Base-by-base conservation (phyloP, 2,797 vertebrate species). In the Poecilia wingei region DNA sequence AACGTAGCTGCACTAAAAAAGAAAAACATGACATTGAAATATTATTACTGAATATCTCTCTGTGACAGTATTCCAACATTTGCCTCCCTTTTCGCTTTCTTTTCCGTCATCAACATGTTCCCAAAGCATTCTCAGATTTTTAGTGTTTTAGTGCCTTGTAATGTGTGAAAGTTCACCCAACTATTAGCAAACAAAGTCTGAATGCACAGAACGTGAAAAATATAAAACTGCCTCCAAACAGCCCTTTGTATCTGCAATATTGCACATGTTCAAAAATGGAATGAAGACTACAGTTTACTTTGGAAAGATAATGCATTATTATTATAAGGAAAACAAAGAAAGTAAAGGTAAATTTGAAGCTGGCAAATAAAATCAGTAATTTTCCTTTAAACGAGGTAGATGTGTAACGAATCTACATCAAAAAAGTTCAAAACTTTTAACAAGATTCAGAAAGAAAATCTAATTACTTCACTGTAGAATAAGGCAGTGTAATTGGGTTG, bases 341-440 rank as follows among this genome's bases (percentile, higher is more conserved):
- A 4, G 64, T 39, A 68, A 41, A 13, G 20, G 36, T 3, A 25
- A 5, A 25, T 41, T 22, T 25, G 2, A 39, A 68, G 36, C 3
- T 68, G 16, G 6, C 12, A 36, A 68, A 68, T 13, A 22, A 39
- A 36, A 6, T 39, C 36, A 25, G 64, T 43, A 41, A 68, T 41
- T 68, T 41, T 12, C 4, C 36, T 25, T 68, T 43, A 68, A 68
- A 41, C 64, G 13, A 10, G 20, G 36, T 68, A 33, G 64, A 68
- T 41, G 25, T 12, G 22, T 13, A 68, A 43, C 22, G 0, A 43
- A 41, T 41, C 41, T 68, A 41, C 39, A 68, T 68, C 10, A 68
- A 68, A 68, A 41, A 20, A 36, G 33, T 64, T 64, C 6, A 20
- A 66, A 66, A 66, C 61, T 39, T 66, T 66, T 66, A 66, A 68